Conservation (phyloP, 2,113 vertebrate species). For the Sylvietta virens region DNA sequence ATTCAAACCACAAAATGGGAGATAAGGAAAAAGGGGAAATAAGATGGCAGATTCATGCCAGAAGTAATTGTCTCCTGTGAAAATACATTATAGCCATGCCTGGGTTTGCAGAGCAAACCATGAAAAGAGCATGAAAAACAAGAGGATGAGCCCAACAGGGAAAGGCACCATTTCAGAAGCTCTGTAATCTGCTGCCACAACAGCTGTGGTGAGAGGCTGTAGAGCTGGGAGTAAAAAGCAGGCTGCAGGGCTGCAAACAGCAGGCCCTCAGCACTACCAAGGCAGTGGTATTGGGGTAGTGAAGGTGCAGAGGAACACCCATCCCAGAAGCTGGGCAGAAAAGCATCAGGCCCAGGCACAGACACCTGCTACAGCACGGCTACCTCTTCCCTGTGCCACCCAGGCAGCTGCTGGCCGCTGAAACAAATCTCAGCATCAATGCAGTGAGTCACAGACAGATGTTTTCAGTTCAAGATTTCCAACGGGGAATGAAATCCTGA, state of each 20-base stretch:
- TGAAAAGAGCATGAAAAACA: not conserved
- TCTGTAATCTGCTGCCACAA: not conserved
- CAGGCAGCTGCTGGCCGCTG: not conserved
- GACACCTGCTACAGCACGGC: not conserved
- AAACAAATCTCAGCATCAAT: not conserved
- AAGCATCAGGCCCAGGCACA: not conserved
- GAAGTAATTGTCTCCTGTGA: not conserved
- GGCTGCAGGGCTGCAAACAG: not conserved
- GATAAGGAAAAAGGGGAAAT: not conserved
- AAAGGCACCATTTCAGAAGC: not conserved
- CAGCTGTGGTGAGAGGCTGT: not conserved
- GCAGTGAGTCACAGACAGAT: not conserved
- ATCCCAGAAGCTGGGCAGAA: not conserved
- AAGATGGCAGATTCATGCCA: not conserved
- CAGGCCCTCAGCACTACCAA: not conserved
- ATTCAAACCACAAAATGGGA: not conserved
- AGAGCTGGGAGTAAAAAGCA: not conserved
- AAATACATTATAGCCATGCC: not conserved
- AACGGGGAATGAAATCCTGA: not conserved
- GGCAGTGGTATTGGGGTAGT: not conserved
- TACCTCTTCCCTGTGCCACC: not conserved
- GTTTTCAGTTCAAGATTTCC: not conserved
- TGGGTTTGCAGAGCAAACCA: not conserved
- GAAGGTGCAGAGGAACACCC: not conserved
- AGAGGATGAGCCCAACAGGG: not conserved